These are phyloP conservation scores for Chromis chromis DNA, from an alignment of 2,797 vertebrate genomes.

Conservation along the genomic window DNA sequence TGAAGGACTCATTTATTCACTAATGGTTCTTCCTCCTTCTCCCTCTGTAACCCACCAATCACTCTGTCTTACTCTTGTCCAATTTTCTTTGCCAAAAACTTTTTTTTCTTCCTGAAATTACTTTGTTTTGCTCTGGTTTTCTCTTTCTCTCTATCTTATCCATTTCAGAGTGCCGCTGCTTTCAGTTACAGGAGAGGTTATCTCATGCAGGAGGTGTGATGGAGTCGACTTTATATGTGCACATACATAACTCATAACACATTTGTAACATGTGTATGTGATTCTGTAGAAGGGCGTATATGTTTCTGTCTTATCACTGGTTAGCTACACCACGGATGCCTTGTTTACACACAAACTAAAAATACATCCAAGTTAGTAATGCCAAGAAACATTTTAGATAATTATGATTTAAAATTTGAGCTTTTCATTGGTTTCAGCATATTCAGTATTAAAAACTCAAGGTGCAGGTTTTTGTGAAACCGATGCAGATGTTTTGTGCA, in stretches of 20 bases:
- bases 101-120: constrained; percentile 20
- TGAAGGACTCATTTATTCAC: constrained; percentile 59
- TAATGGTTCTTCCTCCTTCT: constrained; percentile 63
- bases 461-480: too few species aligned
- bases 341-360: background rate
- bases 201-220: background rate
- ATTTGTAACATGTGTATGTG: background rate
- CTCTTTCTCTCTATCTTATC: constrained; percentile 12
- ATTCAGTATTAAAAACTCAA: background rate
- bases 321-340: background rate
- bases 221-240: background rate
- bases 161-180: constrained; percentile 3
- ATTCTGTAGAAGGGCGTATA: background rate
- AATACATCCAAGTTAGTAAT: background rate
- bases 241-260: background rate
- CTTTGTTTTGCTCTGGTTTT: constrained; percentile 11
- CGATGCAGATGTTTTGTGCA: too few species aligned
- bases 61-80: constrained; percentile 9
- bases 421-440: background rate
- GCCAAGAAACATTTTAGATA: background rate
- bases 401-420: background rate
- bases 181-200: background rate
- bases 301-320: background rate
- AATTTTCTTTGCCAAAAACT: background rate
- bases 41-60: constrained; percentile 18